Conservation (phyloP, 2,888 invertebrate genomes). For the Drosophila nr. perissopoda region DNA sequence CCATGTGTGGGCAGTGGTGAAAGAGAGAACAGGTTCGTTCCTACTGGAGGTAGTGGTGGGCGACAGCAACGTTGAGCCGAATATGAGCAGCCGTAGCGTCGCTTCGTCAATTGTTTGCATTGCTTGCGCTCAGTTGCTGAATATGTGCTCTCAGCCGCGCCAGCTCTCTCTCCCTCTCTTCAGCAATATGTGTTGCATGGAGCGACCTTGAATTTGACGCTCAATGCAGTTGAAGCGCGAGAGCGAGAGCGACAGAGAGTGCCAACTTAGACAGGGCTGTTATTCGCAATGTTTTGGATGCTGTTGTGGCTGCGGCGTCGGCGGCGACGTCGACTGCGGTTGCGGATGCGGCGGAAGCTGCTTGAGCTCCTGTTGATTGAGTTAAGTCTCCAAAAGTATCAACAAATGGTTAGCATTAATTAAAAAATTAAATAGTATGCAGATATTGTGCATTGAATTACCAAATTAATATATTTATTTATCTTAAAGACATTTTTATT, state of each 20-base stretch:
- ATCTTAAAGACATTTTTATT: not conserved
- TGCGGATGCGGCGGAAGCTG: conserved; percentile 12
- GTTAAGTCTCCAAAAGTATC: conserved; percentile 44
- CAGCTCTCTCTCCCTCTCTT: conserved; percentile 22
- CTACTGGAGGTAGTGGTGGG: conserved; percentile 19
- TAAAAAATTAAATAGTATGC: conserved; percentile 37
- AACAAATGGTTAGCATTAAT: conserved; percentile 64
- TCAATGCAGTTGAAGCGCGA: conserved; percentile 39
- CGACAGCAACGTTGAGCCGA: conserved; percentile 22
- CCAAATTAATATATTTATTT: not conserved
- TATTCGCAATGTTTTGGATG: conserved; percentile 61
- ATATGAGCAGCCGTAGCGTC: conserved; percentile 37
- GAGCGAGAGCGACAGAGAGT: conserved; percentile 15
- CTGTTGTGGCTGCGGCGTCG: conserved; percentile 18
- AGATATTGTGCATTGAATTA: not conserved
- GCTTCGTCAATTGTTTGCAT: conserved; percentile 59
- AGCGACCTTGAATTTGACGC: conserved; percentile 71
- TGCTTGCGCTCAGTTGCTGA: conserved; percentile 49
- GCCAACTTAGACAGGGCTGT: conserved; percentile 48
- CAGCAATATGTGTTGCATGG: conserved; percentile 50
- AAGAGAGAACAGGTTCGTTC: conserved; percentile 35
- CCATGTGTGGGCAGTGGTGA: conserved; percentile 21
- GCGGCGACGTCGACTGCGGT: conserved; percentile 3
- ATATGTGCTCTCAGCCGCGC: conserved; percentile 47
- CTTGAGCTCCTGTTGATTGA: conserved; percentile 70